Conservation (phyloP, 37 sponge, comb jelly and placozoan species). For the Oscarella lobularis region DNA sequence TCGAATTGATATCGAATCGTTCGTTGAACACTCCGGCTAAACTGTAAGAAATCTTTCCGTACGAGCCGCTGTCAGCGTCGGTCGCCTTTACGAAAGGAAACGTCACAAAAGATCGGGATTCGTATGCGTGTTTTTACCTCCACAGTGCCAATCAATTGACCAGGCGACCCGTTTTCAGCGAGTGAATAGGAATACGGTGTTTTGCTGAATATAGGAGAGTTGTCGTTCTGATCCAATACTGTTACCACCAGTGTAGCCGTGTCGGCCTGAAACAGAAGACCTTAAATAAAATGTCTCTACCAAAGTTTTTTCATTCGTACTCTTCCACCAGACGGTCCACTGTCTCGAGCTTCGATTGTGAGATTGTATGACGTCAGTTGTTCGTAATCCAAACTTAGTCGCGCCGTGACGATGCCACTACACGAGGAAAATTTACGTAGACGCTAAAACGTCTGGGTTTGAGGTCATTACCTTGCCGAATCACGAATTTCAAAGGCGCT, state of each 20-base stretch:
- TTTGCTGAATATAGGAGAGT: slow-evolving; percentile 21
- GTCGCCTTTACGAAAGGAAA: background rate
- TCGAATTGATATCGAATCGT: background rate
- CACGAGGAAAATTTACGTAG: too few species aligned
- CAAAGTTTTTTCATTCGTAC: background rate
- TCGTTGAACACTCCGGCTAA: background rate
- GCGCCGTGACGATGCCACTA: background rate
- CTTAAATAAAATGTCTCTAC: too few species aligned
- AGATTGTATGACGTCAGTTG: background rate
- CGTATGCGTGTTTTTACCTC: too few species aligned
- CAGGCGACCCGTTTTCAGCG: slow-evolving; percentile 11
- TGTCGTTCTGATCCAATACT: slow-evolving; percentile 31
- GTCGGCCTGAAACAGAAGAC: background rate
- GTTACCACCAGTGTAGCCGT: slow-evolving; percentile 5
- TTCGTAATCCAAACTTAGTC: background rate
- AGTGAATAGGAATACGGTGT: slow-evolving; percentile 20
- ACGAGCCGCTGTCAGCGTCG: background rate
- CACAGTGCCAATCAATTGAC: slow-evolving; percentile 24
- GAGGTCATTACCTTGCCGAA: background rate
- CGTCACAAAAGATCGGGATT: too few species aligned
- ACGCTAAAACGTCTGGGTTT: too few species aligned
- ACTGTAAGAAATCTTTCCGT: background rate
- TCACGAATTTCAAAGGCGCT: background rate
- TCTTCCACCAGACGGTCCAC: background rate
- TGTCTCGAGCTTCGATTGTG: background rate